Base-by-base conservation (phyloP, 2,113 vertebrate species). In the Oxyruncus cristatus region DNA sequence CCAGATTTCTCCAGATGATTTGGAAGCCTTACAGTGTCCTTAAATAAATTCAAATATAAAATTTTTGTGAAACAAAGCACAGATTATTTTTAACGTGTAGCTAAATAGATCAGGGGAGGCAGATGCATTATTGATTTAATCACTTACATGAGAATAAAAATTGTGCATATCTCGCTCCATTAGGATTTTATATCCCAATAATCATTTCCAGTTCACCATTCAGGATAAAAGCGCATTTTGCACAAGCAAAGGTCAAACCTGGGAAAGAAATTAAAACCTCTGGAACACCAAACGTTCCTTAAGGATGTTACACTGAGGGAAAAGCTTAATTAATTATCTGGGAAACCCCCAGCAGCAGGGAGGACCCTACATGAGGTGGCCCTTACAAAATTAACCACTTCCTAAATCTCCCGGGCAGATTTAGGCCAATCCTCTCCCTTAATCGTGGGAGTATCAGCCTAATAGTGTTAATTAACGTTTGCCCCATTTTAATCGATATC, bases 111-210 rank as follows among this genome's bases (percentile, higher is more conserved):
- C 1, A 37, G 59, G 13, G 20, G 20, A 41, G 41, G 19, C 55
- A 66, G 68, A 28, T 8, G 30, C 24, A 5, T 93, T 73, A 78
- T 17, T 71, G 70, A 80, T 65, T 88, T 81, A 61, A 74, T n/a
- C 46, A 12, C 35, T 9, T 30, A 19, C 35, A 5, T 3, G 12
- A 61, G 88, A 44, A 20, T 7, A 7, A 32, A 32, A 96, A 24
- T 26, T 1, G 20, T 9, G 2, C 8, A 0, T 11, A 21, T 5
- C 33, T 41, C 10, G 3, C 35, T 24, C 74, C 58, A 4, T 56
- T 46, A 35, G 59, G n/a, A 22, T 73, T 66, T 70, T 23, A 26
- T 14, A 24, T 27, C 15, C 47, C 84, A 53, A 21, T 5, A 58
- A 24, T 18, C 37, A 3, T n/a, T 56, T 47, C 6, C 5, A 50